Evolutionary conservation across 2,888 invertebrate genomes (phyloP), one percentile per base, ranked within the genome.

Genomic region (Hetaerina titia): DNA sequence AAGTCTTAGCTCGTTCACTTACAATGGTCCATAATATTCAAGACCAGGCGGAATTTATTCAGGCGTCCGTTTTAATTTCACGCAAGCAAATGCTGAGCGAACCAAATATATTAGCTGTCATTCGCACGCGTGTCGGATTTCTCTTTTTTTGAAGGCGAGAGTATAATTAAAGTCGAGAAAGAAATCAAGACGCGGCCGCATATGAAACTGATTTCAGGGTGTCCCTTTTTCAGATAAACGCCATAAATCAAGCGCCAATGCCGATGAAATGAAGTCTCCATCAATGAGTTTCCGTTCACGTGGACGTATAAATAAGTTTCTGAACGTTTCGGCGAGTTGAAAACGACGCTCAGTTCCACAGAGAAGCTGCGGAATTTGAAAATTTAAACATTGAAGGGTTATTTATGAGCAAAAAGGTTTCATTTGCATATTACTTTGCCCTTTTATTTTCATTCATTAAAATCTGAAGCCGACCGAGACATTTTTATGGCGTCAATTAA

Each of bases 91-190:
- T 11, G 25, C 7, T 81, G 81, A n/a, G 7, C 22, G 81, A 31
- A 81, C 15, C 25, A 31, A 81, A 81, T 81, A 81, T 31, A 81
- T 81, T 81, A 81, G 31, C 81, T 81, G 81, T 81, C 81, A 81
- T 31, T 31, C 31, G 22, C 81, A 31, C 13, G 31, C 13, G 81
- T 11, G 25, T 81, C 81, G 13, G 81, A 31, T 81, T 31, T 81
- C 81, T 25, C 81, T 8, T 69, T 81, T 45, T 81, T 25, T 22
- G 22, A 69, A 69, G 22, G 69, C 69, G 22, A 19, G 69, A 22
- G 5, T 13, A 2, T 81, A 81, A 81, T 81, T 81, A 81, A 31
- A 81, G 1, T 25, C 22, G 22, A 31, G 31, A 11, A 81, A 15
- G 81, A 81, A 81, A 81, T 81, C 81, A 81, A 81, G 13, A 31